A percentile compares a stretch with the other conserved stretches of the same genome.
phyloP scores from a whole-genome alignment of 2,113 vertebrate species.

The Indicator indicator region DNA sequence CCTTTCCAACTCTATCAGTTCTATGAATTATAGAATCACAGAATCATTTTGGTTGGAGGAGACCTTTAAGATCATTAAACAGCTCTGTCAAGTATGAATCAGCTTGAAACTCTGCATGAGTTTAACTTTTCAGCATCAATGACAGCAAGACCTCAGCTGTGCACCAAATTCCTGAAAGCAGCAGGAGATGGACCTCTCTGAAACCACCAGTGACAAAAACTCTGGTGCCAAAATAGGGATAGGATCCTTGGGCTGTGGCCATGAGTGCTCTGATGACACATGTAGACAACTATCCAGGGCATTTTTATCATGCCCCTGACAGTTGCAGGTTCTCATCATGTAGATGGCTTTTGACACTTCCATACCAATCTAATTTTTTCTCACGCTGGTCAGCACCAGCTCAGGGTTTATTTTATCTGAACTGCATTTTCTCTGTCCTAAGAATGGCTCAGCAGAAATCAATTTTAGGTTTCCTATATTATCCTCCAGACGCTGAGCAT shows the following conservation, averaged over 20 bases:
- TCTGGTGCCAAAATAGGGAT: neutral
- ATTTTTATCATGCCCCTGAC: neutral
- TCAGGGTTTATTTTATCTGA: neutral
- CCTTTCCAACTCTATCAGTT: too few species aligned
- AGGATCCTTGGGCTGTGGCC: neutral
- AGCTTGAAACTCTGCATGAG: neutral
- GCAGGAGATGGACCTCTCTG: neutral
- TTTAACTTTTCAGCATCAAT: neutral
- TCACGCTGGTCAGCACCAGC: neutral
- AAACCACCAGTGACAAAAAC: neutral
- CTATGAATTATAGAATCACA: too few species aligned
- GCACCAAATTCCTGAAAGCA: neutral
- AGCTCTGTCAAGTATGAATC: neutral
- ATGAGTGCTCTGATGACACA: neutral
- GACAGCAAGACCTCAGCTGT: neutral
- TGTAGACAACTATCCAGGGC: rapidly evolving
- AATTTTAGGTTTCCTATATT: neutral
- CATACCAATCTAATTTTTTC: neutral
- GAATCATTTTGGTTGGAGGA: neutral
- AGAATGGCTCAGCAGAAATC: neutral
- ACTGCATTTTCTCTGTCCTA: neutral
- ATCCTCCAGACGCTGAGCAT: neutral
- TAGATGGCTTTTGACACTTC: neutral
- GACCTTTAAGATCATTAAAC: neutral
- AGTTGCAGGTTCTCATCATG: rapidly evolving